These are phyloP conservation scores for Gobio gobio DNA, from an alignment of 2,113 vertebrate genomes.

Conservation along the genomic window DNA sequence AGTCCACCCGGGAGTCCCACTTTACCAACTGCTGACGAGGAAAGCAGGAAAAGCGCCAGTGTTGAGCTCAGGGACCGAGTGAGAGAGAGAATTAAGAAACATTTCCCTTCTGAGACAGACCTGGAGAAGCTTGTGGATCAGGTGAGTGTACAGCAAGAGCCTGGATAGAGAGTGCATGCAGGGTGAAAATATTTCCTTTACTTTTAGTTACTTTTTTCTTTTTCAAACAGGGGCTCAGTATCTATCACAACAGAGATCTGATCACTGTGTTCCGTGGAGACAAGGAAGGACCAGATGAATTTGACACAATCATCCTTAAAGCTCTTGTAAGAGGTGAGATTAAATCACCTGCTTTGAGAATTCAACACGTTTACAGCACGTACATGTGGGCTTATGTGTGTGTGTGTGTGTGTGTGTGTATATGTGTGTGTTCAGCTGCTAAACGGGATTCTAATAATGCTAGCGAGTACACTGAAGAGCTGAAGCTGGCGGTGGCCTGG, in stretches of 20 bases:
- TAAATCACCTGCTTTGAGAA: background rate
- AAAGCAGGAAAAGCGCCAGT: conserved; percentile 46
- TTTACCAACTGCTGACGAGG: conserved; percentile 20
- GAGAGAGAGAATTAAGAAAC: conserved; percentile 64
- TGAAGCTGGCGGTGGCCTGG: conserved; percentile 88
- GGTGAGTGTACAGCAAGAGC: conserved; percentile 55
- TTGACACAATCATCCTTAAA: conserved; percentile 84
- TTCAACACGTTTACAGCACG: background rate
- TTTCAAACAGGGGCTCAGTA: conserved; percentile 74
- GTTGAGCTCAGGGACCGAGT: conserved; percentile 56
- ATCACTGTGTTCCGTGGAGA: conserved; percentile 78
- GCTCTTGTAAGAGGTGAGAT: conserved; percentile 82
- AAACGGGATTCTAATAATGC: conserved; percentile 71
- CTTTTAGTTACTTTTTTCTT: background rate
- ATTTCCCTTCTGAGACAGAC: conserved; percentile 67
- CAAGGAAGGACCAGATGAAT: conserved; percentile 81
- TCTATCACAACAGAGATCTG: conserved; percentile 79
- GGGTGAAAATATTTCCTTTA: background rate
- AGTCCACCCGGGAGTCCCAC: conserved; percentile 45
- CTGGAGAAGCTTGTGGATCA: conserved; percentile 69
- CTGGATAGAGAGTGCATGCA: background rate
- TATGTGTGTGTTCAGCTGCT: conserved; percentile 66
- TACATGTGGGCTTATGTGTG: conserved; percentile 16
- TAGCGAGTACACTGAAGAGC: conserved; percentile 81
- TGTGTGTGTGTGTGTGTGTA: conserved; percentile 42